phyloP scores from a whole-genome alignment of 2,888 invertebrate genomes.

The Osedax frankpressi region DNA sequence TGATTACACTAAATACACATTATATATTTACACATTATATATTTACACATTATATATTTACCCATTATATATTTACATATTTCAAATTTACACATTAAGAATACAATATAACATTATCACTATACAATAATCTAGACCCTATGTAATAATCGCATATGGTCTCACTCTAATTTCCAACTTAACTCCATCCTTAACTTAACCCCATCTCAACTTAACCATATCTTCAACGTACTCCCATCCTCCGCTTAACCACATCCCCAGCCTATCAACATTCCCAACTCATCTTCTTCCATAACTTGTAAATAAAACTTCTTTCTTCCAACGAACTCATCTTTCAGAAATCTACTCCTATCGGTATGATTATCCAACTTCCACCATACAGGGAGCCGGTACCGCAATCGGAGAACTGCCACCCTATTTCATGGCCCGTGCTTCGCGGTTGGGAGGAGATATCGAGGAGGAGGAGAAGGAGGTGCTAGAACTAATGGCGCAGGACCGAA shows the following conservation, averaged over 20 bases:
- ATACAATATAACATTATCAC: too few species aligned
- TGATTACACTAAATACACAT: too few species aligned
- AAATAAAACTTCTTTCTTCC: too few species aligned
- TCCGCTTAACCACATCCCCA: background rate
- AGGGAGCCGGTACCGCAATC: constrained; percentile 71
- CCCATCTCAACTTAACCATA: background rate
- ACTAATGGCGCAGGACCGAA: constrained; percentile 31
- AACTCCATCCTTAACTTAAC: background rate
- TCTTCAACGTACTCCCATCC: background rate
- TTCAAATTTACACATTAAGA: too few species aligned
- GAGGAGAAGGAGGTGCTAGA: constrained; percentile 44
- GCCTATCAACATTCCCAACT: background rate
- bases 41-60: too few species aligned
- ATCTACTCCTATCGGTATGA: background rate
- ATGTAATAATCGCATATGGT: too few species aligned
- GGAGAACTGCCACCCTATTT: constrained; percentile 98
- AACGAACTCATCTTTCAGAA: too few species aligned
- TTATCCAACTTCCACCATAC: background rate
- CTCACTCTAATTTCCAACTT: too few species aligned
- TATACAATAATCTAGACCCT: too few species aligned
- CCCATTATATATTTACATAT: too few species aligned
- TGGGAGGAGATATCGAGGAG: constrained; percentile 49
- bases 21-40: too few species aligned
- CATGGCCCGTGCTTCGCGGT: constrained; percentile 76
- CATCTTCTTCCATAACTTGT: too few species aligned